These are phyloP conservation scores for Epizoanthus ramosus DNA, from an alignment of 92 coral and sea anemone genomes.

Conservation along the genomic window DNA sequence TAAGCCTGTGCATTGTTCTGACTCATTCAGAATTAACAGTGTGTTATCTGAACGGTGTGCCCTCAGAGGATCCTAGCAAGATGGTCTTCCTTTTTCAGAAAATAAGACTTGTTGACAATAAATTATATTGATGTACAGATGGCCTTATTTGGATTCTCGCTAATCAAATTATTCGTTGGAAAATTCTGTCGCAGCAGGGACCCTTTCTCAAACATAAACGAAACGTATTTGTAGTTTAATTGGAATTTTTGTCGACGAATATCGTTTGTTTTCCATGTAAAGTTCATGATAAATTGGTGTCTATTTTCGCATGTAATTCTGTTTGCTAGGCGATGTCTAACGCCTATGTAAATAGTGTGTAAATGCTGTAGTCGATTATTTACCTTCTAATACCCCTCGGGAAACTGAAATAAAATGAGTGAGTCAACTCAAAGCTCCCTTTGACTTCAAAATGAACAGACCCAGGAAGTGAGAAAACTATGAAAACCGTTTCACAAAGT, in stretches of 20 bases:
- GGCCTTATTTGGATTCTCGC: background rate
- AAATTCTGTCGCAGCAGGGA: slow-evolving; percentile 20
- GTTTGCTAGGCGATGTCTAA: no score
- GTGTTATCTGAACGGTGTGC: background rate
- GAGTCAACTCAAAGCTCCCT: no score
- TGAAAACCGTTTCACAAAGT: background rate
- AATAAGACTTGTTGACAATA: no score
- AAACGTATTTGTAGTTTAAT: slow-evolving; percentile 7
- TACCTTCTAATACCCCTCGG: no score
- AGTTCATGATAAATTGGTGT: background rate
- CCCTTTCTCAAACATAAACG: slow-evolving; percentile 3
- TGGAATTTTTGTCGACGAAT: background rate
- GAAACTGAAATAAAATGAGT: no score
- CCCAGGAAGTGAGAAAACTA: background rate
- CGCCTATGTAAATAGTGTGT: no score
- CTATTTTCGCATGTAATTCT: no score
- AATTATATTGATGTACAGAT: background rate
- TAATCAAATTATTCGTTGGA: background rate
- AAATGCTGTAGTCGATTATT: no score
- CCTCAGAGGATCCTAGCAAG: background rate
- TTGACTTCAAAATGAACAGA: no score
- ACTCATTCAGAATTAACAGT: no score
- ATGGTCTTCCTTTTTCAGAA: no score
- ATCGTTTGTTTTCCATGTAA: background rate
- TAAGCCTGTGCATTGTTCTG: no score